phyloP scores from a whole-genome alignment of 2,113 vertebrate species.

The Apteryx mantelli region DNA sequence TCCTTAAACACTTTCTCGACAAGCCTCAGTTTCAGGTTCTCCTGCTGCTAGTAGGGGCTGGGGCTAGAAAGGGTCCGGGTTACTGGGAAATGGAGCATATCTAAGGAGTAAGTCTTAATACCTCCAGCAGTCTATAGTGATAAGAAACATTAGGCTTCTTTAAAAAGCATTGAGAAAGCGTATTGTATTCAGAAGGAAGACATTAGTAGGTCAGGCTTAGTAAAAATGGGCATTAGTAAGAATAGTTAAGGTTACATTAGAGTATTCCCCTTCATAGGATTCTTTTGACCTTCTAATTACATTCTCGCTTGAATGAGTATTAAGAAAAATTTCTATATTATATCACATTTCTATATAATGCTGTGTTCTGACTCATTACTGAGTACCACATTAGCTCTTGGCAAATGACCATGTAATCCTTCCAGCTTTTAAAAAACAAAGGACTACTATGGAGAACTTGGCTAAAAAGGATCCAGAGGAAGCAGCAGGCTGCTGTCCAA shows the following conservation, averaged over 20 bases:
- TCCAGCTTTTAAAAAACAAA: not conserved
- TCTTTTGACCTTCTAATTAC: conserved; percentile 43
- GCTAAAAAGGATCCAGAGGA: not conserved
- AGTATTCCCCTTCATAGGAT: conserved; percentile 8
- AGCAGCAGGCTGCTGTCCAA: not conserved
- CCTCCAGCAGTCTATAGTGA: not conserved
- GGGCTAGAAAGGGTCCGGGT: not conserved
- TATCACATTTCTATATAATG: not conserved
- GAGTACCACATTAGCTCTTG: not conserved
- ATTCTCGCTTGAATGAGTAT: conserved; percentile 39
- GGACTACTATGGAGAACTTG: not conserved
- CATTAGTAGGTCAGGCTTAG: conserved; percentile 43
- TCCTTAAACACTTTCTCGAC: not conserved
- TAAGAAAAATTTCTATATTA: conserved; percentile 48
- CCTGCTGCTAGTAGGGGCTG: not conserved
- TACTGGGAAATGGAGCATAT: not conserved
- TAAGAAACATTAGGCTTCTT: not conserved
- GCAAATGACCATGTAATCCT: not conserved
- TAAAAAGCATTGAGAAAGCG: not conserved
- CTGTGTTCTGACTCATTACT: not conserved
- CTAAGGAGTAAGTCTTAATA: not conserved
- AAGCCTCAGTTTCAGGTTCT: not conserved
- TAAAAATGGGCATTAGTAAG: conserved; percentile 30
- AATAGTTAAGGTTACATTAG: conserved; percentile 31
- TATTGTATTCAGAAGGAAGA: not conserved